phyloP scores from a whole-genome alignment of 2,113 vertebrate species.

The Sinocyclocheilus rhinocerous region DNA sequence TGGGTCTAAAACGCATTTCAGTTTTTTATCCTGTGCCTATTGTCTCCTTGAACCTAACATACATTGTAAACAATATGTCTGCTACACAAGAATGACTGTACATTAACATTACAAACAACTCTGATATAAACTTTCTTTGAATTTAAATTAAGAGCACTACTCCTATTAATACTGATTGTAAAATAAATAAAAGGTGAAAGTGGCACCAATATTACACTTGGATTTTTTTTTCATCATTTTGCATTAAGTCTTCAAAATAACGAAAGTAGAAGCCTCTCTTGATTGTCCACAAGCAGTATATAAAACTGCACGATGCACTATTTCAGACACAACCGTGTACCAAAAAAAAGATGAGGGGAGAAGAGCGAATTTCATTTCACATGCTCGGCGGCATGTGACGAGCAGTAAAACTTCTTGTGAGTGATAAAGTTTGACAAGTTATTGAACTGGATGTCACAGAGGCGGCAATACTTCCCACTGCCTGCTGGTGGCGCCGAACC shows the following conservation, averaged over 20 bases:
- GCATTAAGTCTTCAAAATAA: slow-evolving; percentile 89
- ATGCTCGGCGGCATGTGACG: slow-evolving; percentile 98
- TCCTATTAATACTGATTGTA: slow-evolving; percentile 99
- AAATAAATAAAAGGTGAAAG: slow-evolving; percentile 92
- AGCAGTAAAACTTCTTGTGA: slow-evolving; percentile 99
- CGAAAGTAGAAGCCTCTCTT: slow-evolving; percentile 88
- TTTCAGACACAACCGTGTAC: slow-evolving; percentile 89
- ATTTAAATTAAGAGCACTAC: slow-evolving; percentile 99
- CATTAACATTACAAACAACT: slow-evolving; percentile 99
- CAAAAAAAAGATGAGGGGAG: slow-evolving; percentile 67
- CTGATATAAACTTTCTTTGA: slow-evolving; percentile 99
- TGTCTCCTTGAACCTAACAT: slow-evolving; percentile 98
- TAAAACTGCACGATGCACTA: slow-evolving; percentile 89
- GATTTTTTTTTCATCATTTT: slow-evolving; percentile 84
- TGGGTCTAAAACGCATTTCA: slow-evolving; percentile 97
- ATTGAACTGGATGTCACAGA: slow-evolving; percentile 99
- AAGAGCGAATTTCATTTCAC: slow-evolving; percentile 86
- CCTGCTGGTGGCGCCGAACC: slow-evolving; percentile 82
- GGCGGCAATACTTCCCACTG: slow-evolving; percentile 97
- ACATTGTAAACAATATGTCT: slow-evolving; percentile 99
- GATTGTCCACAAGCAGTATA: slow-evolving; percentile 94
- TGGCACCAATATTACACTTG: slow-evolving; percentile 99
- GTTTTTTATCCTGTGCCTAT: slow-evolving; percentile 96
- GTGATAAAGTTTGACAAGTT: slow-evolving; percentile 99
- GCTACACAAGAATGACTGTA: slow-evolving; percentile 99